These are phyloP conservation scores for Neofelis nebulosa DNA, from an alignment of 2,113 vertebrate genomes.

Conservation along the genomic window DNA sequence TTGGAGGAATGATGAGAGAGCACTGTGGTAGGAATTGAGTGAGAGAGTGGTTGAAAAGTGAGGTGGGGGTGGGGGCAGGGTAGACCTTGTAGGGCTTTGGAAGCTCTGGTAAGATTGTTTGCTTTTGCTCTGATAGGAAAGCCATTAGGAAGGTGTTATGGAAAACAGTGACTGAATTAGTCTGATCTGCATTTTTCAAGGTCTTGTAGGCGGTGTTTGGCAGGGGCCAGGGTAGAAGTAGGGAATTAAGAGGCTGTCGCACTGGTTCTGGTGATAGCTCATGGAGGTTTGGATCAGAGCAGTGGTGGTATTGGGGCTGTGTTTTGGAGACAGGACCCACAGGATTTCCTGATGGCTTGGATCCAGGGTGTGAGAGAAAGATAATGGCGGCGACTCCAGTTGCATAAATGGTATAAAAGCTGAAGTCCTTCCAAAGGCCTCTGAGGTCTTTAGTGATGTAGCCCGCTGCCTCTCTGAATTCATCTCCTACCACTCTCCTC, in stretches of 20 bases:
- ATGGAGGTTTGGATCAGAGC: background rate
- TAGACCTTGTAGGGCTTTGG: background rate
- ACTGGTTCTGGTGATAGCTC: background rate
- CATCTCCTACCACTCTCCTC: background rate
- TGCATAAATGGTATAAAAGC: background rate
- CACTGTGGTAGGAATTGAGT: background rate
- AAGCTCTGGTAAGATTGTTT: background rate
- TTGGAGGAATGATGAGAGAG: background rate
- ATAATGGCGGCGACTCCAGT: background rate
- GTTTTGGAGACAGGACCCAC: background rate
- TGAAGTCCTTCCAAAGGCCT: background rate
- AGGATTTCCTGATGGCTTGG: background rate
- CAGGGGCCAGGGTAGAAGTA: background rate
- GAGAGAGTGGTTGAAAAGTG: background rate
- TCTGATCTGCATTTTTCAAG: background rate
- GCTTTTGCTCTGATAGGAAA: background rate
- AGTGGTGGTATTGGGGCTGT: background rate
- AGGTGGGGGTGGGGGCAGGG: background rate
- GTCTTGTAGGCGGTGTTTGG: background rate
- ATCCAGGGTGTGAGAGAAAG: background rate
- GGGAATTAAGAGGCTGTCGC: background rate
- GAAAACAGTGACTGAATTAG: background rate
- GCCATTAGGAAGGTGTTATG: background rate
- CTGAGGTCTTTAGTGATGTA: background rate
- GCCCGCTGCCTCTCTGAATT: background rate